Base-by-base conservation (phyloP, 2,113 vertebrate species). In the Xyliphius kryptos region DNA sequence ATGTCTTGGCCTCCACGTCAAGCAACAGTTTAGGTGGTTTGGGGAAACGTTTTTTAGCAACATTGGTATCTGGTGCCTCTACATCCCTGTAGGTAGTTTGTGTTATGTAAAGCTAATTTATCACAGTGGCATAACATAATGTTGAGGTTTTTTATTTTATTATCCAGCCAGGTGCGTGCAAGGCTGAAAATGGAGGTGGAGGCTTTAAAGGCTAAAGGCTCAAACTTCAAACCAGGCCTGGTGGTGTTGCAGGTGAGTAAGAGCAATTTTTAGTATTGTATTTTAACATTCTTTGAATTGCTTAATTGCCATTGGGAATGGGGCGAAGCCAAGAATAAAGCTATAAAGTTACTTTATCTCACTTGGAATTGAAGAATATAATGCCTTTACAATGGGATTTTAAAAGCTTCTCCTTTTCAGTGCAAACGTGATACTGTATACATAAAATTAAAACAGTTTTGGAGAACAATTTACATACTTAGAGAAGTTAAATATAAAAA, bases 221-320 rank as follows among this genome's bases (percentile, higher is more conserved):
- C 92, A 12, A 89, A 89, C 68, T 97, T 97, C 79, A 85, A 67
- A 64, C 96, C 94, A 6, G 91, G 95, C 49, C 86, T 99, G 1
- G 93, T 95, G 44, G 91, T 99, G 80, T 76, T 99, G 65, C 96
- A 99, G 91, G 96, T 97, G 76, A 62, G 69, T 68, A 15, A 15
- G 2, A 15, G 10, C 7, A 15, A 19, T 37, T 63, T 12, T 4
- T 41, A n/a, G 12, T 56, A 2, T 16, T 52, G 3, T 41, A 17
- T 10, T 10, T 41, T 5, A 53, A 9, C 40, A 41, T 41, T 41
- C 10, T 41, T 41, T 3, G 10, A 3, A 41, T 41, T 10, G 13
- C 26, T 32, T 32, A 1, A 32, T 32, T 32, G 26, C 4, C 26
- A 32, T 32, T 32, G n/a, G n/a, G n/a, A n/a, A n/a, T n/a, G n/a